Evolutionary conservation across 2,888 invertebrate species (phyloP).

Genomic region (Epicampocera succincta): DNA sequence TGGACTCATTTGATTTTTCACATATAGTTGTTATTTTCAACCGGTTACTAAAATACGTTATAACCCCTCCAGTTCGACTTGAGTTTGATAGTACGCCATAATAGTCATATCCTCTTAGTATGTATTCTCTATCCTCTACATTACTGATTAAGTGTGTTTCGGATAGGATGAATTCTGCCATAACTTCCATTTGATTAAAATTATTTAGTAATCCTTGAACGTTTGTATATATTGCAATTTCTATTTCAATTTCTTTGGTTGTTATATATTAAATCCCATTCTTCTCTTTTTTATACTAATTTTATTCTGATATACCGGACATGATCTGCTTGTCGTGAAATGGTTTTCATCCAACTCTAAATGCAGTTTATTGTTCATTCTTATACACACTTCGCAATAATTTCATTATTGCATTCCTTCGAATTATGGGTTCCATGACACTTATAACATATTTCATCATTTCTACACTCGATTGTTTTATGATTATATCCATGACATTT

Average conservation of each 20-base stretch:
- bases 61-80: not conserved
- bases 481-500: constrained; percentile 16
- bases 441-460: not conserved
- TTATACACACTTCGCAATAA: not conserved
- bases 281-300: not conserved
- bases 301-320: not conserved
- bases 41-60: not conserved
- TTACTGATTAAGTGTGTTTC: not conserved
- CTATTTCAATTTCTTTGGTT: not conserved
- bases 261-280: not conserved
- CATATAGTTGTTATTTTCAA: not conserved
- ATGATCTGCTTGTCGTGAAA: not conserved
- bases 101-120: not conserved
- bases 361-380: not conserved
- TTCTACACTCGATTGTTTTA: not conserved
- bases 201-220: not conserved
- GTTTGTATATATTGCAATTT: not conserved
- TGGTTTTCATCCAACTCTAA: not conserved
- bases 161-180: not conserved
- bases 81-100: not conserved
- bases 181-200: not conserved
- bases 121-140: too few relatives aligned
- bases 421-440: constrained; percentile 13
- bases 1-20: not conserved
- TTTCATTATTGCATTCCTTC: not conserved